phyloP scores from a whole-genome alignment of 2,888 invertebrate genomes.

The Drosophila heteroneura region DNA sequence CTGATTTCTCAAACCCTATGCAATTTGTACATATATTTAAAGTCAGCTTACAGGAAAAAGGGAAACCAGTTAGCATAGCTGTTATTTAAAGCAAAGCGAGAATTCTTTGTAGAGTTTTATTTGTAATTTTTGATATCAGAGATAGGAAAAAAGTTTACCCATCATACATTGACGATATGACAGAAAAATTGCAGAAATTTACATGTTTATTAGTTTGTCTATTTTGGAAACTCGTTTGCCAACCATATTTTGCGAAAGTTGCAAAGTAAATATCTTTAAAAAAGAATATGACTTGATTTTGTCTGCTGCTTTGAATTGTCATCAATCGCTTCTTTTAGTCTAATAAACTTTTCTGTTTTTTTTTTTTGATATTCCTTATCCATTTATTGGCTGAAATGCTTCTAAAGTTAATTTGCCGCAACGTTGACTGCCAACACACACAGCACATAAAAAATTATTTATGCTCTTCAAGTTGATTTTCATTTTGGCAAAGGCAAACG shows the following conservation, averaged over 20 bases:
- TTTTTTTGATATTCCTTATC: slow-evolving; percentile 27
- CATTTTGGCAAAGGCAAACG: slow-evolving; percentile 18
- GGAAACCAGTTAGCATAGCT: not conserved
- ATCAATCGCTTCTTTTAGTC: slow-evolving; percentile 56
- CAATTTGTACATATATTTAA: not conserved
- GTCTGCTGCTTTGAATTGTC: slow-evolving; percentile 33
- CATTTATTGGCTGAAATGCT: slow-evolving; percentile 59
- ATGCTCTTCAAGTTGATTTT: slow-evolving; percentile 55
- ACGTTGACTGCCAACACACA: slow-evolving; percentile 46
- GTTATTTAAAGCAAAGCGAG: not conserved
- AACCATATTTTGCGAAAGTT: not conserved
- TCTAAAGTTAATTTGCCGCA: slow-evolving; percentile 70
- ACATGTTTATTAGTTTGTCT: slow-evolving; percentile 5
- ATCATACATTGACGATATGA: not conserved
- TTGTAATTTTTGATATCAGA: not conserved
- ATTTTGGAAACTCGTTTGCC: not conserved
- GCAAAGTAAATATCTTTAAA: not conserved
- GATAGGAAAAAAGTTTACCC: not conserved
- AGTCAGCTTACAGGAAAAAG: not conserved
- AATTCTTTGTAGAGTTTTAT: not conserved
- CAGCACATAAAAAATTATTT: slow-evolving; percentile 69
- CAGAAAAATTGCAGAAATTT: not conserved
- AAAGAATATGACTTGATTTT: slow-evolving; percentile 8
- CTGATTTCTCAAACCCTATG: not conserved
- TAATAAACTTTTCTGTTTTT: slow-evolving; percentile 46